Percentiles rank a stretch among this genome's conserved stretches.
Evolutionary conservation across 2,888 invertebrate genomes (phyloP).

Genomic region (Pemphredon lugubris): DNA sequence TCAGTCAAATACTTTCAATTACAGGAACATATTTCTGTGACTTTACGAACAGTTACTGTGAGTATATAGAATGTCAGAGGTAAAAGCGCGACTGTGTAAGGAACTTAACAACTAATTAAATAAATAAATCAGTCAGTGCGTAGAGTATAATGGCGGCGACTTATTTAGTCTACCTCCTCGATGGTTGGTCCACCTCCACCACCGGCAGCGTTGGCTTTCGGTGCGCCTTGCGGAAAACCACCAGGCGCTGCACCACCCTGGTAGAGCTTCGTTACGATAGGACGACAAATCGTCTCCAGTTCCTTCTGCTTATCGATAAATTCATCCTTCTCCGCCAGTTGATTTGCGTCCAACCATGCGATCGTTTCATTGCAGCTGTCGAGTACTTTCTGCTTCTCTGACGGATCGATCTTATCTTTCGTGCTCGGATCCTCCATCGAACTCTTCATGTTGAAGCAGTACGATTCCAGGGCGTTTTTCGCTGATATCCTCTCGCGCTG

Average conservation of each 20-base stretch:
- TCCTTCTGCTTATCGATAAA: constrained; percentile 89
- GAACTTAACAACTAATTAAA: neutral
- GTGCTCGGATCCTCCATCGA: constrained; percentile 97
- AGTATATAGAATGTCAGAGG: neutral
- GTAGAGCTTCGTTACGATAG: constrained; percentile 92
- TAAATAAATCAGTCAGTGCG: constrained; percentile 13
- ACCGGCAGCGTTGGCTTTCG: constrained; percentile 77
- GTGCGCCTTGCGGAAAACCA: constrained; percentile 71
- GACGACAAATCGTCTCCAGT: constrained; percentile 88
- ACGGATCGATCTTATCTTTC: constrained; percentile 88
- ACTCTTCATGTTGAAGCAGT: constrained; percentile 94
- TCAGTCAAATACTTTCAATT: neutral
- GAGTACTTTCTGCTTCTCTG: constrained; percentile 87
- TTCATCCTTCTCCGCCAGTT: constrained; percentile 89
- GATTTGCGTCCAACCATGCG: constrained; percentile 91
- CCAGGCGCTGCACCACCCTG: constrained; percentile 80
- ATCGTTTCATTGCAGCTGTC: constrained; percentile 87
- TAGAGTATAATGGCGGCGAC: neutral
- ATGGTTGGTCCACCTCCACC: constrained; percentile 86
- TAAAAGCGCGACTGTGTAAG: neutral
- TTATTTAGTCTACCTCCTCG: constrained; percentile 91
- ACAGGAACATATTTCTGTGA: neutral
- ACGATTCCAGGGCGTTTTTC: constrained; percentile 90
- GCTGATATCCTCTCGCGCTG: constrained; percentile 86
- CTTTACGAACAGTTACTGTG: neutral